A percentile compares a stretch with the other conserved stretches of the same genome.
Evolutionary conservation across 2,888 invertebrate genomes (phyloP).

Genomic region (Cephalotes varians): DNA sequence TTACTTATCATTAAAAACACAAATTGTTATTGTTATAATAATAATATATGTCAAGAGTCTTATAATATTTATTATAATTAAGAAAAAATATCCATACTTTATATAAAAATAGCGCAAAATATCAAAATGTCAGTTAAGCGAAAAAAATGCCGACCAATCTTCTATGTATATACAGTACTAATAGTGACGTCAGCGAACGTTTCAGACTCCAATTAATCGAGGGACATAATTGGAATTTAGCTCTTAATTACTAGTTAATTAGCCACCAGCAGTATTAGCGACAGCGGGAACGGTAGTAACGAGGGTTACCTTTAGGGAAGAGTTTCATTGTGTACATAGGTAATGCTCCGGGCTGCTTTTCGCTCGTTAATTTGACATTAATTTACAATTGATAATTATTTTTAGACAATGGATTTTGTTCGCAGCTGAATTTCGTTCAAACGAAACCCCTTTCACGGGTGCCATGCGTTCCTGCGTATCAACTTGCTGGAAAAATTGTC

Average conservation of each 20-base stretch:
- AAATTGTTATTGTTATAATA: not conserved
- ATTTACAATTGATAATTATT: conserved; percentile 82
- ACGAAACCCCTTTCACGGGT: conserved; percentile 34
- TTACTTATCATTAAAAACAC: not conserved
- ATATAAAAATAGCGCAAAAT: not conserved
- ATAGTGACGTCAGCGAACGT: conserved; percentile 72
- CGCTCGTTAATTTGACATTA: conserved; percentile 81
- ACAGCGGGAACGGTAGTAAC: conserved; percentile 68
- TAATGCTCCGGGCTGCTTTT: conserved; percentile 62
- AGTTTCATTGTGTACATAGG: conserved; percentile 74
- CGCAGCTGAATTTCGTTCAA: conserved; percentile 23
- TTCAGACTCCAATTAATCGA: conserved; percentile 83
- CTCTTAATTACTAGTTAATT: conserved; percentile 84
- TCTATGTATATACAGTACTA: conserved; percentile 10
- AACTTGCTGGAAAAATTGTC: conserved; percentile 52
- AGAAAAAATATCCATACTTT: not conserved
- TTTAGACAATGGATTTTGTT: conserved; percentile 66
- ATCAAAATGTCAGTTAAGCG: not conserved
- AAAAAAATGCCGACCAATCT: not conserved
- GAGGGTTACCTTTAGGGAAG: conserved; percentile 73
- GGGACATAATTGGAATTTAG: conserved; percentile 82
- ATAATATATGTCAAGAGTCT: not conserved
- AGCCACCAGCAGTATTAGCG: conserved; percentile 71
- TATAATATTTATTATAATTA: not conserved
- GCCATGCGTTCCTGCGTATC: not conserved